A percentile compares a stretch with the other conserved stretches of the same genome.
These are phyloP conservation scores for Poecilia gillii DNA, from an alignment of 2,797 vertebrate species.

Conservation along the genomic window DNA sequence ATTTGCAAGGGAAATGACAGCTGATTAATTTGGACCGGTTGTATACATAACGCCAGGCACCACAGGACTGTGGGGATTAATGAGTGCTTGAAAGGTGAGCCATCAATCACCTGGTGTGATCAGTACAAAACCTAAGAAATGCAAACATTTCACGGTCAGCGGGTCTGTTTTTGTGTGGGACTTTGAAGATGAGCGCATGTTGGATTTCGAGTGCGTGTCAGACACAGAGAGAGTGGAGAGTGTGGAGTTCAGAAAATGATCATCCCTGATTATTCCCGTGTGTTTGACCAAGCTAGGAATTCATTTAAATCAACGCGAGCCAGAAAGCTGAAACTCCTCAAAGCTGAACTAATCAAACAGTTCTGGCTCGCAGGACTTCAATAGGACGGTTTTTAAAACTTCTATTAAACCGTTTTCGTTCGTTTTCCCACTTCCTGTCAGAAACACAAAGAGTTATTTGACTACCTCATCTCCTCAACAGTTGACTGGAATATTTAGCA, in stretches of 20 bases:
- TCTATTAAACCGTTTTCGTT: slow-evolving; percentile 18
- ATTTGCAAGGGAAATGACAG: slow-evolving; percentile 50
- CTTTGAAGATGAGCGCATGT: slow-evolving; percentile 26
- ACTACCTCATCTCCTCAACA: slow-evolving; percentile 19
- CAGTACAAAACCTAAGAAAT: slow-evolving; percentile 53
- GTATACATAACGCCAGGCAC: slow-evolving; percentile 52
- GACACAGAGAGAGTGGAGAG: slow-evolving; percentile 12
- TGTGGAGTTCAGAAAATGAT: slow-evolving; percentile 54
- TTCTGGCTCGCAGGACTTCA: slow-evolving; percentile 41
- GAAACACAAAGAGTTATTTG: slow-evolving; percentile 15
- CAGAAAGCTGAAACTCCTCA: slow-evolving; percentile 48
- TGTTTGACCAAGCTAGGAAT: slow-evolving; percentile 62
- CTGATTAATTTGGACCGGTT: slow-evolving; percentile 60
- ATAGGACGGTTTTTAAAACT: slow-evolving; percentile 13
- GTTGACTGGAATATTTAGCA: slow-evolving; percentile 48
- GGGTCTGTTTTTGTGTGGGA: slow-evolving; percentile 13
- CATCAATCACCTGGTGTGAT: slow-evolving; percentile 51
- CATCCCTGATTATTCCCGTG: slow-evolving; percentile 68
- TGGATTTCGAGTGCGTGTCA: slow-evolving; percentile 9
- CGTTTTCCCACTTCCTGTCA: slow-evolving; percentile 17
- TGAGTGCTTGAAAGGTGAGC: slow-evolving; percentile 31
- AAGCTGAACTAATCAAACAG: slow-evolving; percentile 57
- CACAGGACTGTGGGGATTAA: slow-evolving; percentile 38
- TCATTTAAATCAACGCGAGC: slow-evolving; percentile 61
- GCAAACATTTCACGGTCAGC: slow-evolving; percentile 40